phyloP scores from a whole-genome alignment of 2,113 vertebrate genomes.

The Pterocles orientalis region DNA sequence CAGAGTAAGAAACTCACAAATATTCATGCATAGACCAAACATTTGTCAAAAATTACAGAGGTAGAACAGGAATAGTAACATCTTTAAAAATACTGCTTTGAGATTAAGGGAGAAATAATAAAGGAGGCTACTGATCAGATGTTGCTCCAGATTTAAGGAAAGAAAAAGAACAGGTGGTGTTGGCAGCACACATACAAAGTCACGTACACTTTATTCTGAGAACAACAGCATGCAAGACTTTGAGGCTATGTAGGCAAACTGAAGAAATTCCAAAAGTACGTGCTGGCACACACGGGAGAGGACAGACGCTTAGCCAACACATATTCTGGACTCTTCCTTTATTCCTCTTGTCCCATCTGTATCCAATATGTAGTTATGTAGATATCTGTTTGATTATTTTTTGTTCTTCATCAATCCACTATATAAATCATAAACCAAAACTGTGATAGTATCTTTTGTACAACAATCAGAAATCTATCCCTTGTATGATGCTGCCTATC shows the following conservation, averaged over 20 bases:
- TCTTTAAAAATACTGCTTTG: neutral
- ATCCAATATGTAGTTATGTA: neutral
- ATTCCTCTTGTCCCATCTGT: neutral
- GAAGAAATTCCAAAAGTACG: neutral
- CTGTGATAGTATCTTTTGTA: neutral
- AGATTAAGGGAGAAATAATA: slow-evolving; percentile 1
- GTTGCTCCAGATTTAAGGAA: neutral
- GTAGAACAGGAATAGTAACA: neutral
- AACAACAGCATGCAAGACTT: neutral
- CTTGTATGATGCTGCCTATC: neutral
- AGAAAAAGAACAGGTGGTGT: neutral
- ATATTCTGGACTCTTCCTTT: neutral
- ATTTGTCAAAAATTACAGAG: slow-evolving; percentile 1
- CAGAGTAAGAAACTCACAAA: neutral
- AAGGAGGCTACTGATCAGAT: neutral
- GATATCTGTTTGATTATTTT: neutral
- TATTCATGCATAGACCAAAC: neutral
- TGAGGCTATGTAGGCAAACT: neutral
- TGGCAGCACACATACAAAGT: neutral
- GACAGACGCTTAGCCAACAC: fast-evolving
- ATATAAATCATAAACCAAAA: neutral
- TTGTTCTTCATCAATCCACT: neutral
- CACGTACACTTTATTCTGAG: neutral
- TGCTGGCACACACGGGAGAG: neutral
- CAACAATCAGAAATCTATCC: neutral